Base-by-base conservation (phyloP, 2,797 vertebrate genomes). In the Emydoidea blandingii region DNA sequence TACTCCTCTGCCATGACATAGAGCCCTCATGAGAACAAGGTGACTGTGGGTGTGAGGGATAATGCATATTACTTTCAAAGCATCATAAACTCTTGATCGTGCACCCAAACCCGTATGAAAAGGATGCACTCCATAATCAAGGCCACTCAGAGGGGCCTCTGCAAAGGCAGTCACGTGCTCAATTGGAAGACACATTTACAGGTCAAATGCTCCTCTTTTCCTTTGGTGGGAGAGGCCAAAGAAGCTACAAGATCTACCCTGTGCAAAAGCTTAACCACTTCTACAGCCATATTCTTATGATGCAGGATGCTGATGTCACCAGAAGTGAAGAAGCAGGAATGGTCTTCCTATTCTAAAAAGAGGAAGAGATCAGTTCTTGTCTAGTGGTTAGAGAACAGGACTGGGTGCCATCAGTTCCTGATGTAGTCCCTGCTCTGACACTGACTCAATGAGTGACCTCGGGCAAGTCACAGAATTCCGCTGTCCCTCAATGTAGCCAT, bases 201-300 rank as follows among this genome's bases (percentile, higher is more conserved):
- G 47, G 76, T 72, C 3, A 9, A 0, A 0, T 3, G 0, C 47
- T 54, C 49, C 0, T 86, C 3, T 0, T 5, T 3, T 18, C 16
- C 12, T 16, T 15, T 21, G 15, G 52, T 21, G 52, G 21, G 18
- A 29, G n/a, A 53, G 52, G 44, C 0, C 1, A 34, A 11, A 82
- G 34, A 59, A 41, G 7, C 10, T 84, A 54, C 11, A 53, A 86
- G 49, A 54, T 25, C 62, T 50, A 83, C 27, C 21, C 6, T 72
- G 29, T 47, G 76, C 44, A 34, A 83, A 83, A 49, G 4, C 16
- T 59, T 59, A 9, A 0, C 54, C 49, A 3, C 12, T 90, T 27
- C 5, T 44, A 68, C 50, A 78, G 2, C 21, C 85, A 79, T 29
- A 34, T 84, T n/a, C 34, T 12, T 85, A 27, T 12, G 57, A 4